Percentiles rank a stretch among this genome's conserved stretches.
Conservation (phyloP, 2,888 invertebrate genomes). For the Ernsta delagoae region DNA sequence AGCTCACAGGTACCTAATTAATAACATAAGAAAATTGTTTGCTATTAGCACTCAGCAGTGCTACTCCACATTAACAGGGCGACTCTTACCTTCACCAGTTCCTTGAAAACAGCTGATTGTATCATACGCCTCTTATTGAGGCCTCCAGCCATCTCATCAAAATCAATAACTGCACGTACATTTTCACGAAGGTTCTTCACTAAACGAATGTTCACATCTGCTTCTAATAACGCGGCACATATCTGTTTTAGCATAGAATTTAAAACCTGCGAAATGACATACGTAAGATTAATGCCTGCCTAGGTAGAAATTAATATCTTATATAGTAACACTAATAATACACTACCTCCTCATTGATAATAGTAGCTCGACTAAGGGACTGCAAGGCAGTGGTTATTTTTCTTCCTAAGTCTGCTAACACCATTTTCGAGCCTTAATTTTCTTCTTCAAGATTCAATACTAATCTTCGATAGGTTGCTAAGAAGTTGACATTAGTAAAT, state of each 20-base stretch:
- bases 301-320: not conserved
- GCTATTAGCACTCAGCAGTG: not conserved
- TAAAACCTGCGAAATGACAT: slow-evolving; percentile 88
- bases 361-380: slow-evolving; percentile 98
- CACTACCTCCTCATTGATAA: slow-evolving; percentile 98
- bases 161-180: slow-evolving; percentile 98
- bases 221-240: slow-evolving; percentile 98
- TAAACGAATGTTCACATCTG: slow-evolving; percentile 97
- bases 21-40: no score
- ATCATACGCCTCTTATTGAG: slow-evolving; percentile 99
- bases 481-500: slow-evolving; percentile 21
- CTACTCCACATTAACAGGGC: no score
- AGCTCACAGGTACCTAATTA: no score
- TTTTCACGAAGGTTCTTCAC: slow-evolving; percentile 98
- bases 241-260: slow-evolving; percentile 99
- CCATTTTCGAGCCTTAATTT: slow-evolving; percentile 88
- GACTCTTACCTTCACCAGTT: slow-evolving; percentile 93
- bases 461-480: slow-evolving; percentile 1
- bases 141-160: slow-evolving; percentile 99
- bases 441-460: not conserved
- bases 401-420: slow-evolving; percentile 99
- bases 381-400: slow-evolving; percentile 99
- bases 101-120: slow-evolving; percentile 99
- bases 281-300: not conserved
- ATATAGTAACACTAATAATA: not conserved